Evolutionary conservation across 1,140 invertebrate genomes (phyloP).

Genomic region (Eumaeus atala): DNA sequence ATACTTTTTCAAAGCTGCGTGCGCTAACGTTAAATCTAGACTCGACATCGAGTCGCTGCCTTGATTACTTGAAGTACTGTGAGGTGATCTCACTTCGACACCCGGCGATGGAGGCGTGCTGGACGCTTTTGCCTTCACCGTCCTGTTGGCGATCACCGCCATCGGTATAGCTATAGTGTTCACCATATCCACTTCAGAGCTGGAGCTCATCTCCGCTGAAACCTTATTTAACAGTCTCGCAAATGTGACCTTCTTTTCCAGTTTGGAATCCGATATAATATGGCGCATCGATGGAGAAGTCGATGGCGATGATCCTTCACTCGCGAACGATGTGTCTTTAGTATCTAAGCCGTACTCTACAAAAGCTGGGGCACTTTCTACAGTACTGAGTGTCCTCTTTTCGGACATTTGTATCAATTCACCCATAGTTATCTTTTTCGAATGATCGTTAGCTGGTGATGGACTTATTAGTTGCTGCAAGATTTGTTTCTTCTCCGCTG

Average conservation of each 20-base stretch:
- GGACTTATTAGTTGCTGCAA: slow-evolving; percentile 80
- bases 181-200: slow-evolving; percentile 77
- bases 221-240: slow-evolving; percentile 82
- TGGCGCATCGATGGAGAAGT: slow-evolving; percentile 71
- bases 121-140: slow-evolving; percentile 58
- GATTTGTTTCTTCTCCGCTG: slow-evolving; percentile 83
- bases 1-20: slow-evolving; percentile 65
- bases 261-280: slow-evolving; percentile 75
- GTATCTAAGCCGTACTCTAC: slow-evolving; percentile 58
- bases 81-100: slow-evolving; percentile 75
- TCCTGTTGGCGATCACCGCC: slow-evolving; percentile 63
- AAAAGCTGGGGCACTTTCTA: slow-evolving; percentile 65
- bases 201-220: slow-evolving; percentile 82
- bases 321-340: slow-evolving; percentile 77
- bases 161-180: slow-evolving; percentile 71
- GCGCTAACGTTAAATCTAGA: slow-evolving; percentile 75
- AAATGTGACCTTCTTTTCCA: slow-evolving; percentile 85
- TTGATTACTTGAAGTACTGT: slow-evolving; percentile 79
- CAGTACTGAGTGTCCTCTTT: slow-evolving; percentile 64
- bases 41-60: slow-evolving; percentile 82
- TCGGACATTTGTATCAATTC: slow-evolving; percentile 83
- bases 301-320: slow-evolving; percentile 61
- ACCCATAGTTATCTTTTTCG: slow-evolving; percentile 77
- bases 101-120: slow-evolving; percentile 73
- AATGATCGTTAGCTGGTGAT: slow-evolving; percentile 62